phyloP scores from a whole-genome alignment of 2,797 vertebrate species.

The Sebastes matsubarae region DNA sequence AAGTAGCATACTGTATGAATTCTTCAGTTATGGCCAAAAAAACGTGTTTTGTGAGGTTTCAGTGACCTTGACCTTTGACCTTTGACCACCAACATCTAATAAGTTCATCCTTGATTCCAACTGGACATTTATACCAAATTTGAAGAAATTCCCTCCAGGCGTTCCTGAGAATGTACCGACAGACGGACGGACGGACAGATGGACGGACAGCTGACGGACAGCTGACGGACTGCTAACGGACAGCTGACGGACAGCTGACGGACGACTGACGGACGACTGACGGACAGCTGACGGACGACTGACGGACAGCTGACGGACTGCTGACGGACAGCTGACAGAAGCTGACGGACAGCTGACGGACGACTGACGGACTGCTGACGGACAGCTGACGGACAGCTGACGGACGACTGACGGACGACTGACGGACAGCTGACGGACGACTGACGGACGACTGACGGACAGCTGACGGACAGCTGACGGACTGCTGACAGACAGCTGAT shows the following conservation, averaged over 20 bases:
- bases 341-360: no score
- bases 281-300: fast-evolving
- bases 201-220: no score
- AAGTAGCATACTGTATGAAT: neutral
- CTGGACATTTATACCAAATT: neutral
- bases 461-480: fast-evolving
- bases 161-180: neutral
- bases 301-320: fast-evolving
- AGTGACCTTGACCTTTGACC: neutral
- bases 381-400: fast-evolving
- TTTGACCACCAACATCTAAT: neutral
- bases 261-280: fast-evolving
- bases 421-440: no score
- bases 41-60: neutral
- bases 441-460: no score
- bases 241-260: no score
- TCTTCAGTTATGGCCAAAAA: neutral
- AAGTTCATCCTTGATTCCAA: neutral
- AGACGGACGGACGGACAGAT: neutral
- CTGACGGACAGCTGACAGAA: no score
- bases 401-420: fast-evolving
- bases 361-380: fast-evolving
- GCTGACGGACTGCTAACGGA: no score
- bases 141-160: neutral
- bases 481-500: no score